These are phyloP conservation scores for Cynopterus brachyotis DNA, from an alignment of 2,113 vertebrate species.

Conservation along the genomic window DNA sequence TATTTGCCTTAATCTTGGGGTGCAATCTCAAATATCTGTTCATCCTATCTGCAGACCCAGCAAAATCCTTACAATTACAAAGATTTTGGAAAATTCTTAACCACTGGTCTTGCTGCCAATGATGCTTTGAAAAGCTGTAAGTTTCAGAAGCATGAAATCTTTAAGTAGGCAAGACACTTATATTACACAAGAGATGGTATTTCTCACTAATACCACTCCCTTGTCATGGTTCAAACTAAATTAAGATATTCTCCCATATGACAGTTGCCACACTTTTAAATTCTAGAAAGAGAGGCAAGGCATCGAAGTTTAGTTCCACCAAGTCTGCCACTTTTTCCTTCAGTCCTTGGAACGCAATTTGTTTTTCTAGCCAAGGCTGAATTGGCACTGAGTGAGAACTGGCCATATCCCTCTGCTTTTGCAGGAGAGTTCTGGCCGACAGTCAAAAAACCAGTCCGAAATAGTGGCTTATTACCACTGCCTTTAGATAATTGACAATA, in stretches of 20 bases:
- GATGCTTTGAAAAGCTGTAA: not conserved
- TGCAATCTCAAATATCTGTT: not conserved
- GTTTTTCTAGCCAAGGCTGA: not conserved
- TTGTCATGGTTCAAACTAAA: not conserved
- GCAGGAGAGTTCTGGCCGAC: not conserved
- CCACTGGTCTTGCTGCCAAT: not conserved
- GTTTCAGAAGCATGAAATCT: not conserved
- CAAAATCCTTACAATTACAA: not conserved
- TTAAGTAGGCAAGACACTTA: not conserved
- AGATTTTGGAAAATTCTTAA: not conserved
- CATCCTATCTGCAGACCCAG: not conserved
- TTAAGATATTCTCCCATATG: not conserved
- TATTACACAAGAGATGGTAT: not conserved
- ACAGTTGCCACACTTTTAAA: not conserved
- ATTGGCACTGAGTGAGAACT: not conserved
- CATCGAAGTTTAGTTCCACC: no score
- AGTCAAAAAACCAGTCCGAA: not conserved
- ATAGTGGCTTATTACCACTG: not conserved
- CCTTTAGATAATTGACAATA: not conserved
- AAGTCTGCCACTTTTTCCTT: not conserved
- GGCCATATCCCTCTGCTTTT: not conserved
- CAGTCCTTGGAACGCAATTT: not conserved
- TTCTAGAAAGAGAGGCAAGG: not conserved
- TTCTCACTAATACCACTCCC: not conserved
- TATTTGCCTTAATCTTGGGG: not conserved